A percentile compares a stretch with the other conserved stretches of the same genome.
Evolutionary conservation across 2,888 invertebrate species (phyloP).

Genomic region (Meteorus cinctellus): DNA sequence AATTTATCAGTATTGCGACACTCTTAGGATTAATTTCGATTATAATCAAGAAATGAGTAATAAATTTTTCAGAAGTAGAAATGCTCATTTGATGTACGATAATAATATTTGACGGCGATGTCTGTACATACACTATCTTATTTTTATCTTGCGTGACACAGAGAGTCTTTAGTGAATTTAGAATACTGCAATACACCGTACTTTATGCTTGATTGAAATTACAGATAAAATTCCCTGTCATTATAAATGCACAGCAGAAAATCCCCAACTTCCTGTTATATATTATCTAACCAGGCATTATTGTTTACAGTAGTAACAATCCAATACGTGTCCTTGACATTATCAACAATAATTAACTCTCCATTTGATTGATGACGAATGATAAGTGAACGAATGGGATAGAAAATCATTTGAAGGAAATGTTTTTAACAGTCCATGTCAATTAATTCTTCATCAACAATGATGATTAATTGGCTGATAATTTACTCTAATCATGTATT

Average conservation of each 20-base stretch:
- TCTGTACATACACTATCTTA: background rate
- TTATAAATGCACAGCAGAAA: background rate
- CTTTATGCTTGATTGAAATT: background rate
- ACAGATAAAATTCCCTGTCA: background rate
- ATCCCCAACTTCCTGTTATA: background rate
- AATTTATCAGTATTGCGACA: background rate
- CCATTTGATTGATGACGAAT: background rate
- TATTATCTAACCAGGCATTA: background rate
- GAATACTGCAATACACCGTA: background rate
- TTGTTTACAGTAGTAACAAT: background rate
- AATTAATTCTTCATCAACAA: background rate
- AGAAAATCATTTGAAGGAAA: background rate
- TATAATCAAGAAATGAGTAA: background rate
- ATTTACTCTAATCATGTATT: background rate
- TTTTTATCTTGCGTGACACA: background rate
- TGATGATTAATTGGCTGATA: constrained; percentile 5
- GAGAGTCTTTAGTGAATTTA: background rate
- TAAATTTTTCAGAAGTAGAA: background rate
- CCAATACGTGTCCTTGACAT: background rate
- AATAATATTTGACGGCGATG: background rate
- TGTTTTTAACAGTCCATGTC: no score
- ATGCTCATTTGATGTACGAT: background rate
- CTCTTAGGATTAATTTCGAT: background rate
- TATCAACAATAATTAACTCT: background rate
- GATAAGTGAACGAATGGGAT: background rate